These are phyloP conservation scores for Chaenogobius annularis DNA, from an alignment of 2,113 vertebrate species.

Conservation along the genomic window DNA sequence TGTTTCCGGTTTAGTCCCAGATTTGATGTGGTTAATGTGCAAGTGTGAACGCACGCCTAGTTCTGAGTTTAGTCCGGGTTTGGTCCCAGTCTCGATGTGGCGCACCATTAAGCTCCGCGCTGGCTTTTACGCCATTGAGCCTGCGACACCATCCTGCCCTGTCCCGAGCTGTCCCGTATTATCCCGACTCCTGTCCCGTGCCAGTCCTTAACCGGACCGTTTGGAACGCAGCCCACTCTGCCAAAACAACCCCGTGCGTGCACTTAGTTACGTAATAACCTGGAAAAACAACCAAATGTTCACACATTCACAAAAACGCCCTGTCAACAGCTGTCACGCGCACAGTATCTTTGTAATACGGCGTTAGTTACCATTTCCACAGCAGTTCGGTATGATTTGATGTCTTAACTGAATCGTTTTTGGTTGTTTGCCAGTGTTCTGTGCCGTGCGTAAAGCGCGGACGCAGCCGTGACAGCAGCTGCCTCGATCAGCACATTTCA, in stretches of 20 bases:
- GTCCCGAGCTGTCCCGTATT: constrained; percentile 12
- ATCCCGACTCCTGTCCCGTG: constrained; percentile 36
- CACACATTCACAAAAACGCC: not conserved
- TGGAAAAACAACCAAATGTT: constrained; percentile 26
- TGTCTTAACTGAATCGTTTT: not conserved
- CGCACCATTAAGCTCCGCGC: not conserved
- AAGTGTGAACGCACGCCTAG: too few relatives aligned
- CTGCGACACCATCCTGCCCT: constrained; percentile 1
- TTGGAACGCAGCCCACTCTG: not conserved
- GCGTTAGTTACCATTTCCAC: not conserved
- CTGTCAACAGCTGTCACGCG: not conserved
- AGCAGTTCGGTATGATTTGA: not conserved
- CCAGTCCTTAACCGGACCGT: constrained; percentile 42
- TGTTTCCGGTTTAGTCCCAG: too few relatives aligned
- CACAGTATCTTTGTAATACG: not conserved
- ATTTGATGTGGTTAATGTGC: too few relatives aligned
- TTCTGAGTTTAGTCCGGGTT: too few relatives aligned
- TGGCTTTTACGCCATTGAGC: not conserved
- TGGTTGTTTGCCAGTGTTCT: not conserved
- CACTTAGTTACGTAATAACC: constrained; percentile 49
- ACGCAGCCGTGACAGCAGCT: constrained; percentile 40
- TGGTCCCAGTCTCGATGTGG: too few relatives aligned
- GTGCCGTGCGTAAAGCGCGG: constrained; percentile 9
- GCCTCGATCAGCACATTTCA: constrained; percentile 24
- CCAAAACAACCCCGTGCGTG: constrained; percentile 6